These are phyloP conservation scores for Carcharodon carcharias DNA, from an alignment of 2,797 vertebrate species.

Conservation along the genomic window DNA sequence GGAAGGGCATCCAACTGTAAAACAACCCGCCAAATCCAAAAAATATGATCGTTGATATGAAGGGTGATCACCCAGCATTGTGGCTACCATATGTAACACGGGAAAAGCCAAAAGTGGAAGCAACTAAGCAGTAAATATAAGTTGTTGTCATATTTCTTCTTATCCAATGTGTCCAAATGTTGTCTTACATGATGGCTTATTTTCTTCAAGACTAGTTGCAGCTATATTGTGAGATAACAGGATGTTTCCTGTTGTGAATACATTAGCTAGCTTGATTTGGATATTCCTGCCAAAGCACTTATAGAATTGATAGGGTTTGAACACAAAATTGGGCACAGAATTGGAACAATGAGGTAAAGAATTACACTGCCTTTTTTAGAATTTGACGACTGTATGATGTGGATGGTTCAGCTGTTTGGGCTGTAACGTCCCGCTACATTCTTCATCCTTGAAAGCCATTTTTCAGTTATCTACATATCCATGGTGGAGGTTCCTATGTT, in stretches of 20 bases:
- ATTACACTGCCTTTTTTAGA: background rate
- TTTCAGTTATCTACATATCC: background rate
- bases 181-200: background rate
- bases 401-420: background rate
- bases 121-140: no score
- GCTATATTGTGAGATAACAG: background rate
- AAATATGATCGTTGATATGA: no score
- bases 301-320: background rate
- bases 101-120: no score
- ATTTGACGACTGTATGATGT: background rate
- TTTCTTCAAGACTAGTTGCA: background rate
- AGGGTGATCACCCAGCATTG: no score
- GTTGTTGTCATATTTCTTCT: no score
- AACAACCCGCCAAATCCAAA: no score
- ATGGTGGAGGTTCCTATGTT: background rate
- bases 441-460: background rate
- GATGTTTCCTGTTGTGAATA: background rate
- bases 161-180: background rate
- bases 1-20: no score
- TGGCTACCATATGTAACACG: no score
- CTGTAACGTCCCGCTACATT: background rate
- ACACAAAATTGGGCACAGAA: background rate
- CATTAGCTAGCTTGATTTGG: background rate
- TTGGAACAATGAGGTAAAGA: background rate
- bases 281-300: background rate